Evolutionary conservation across 2,113 vertebrate species (phyloP), one percentile per base, ranked within the genome.

Genomic region (Scatophagus argus): DNA sequence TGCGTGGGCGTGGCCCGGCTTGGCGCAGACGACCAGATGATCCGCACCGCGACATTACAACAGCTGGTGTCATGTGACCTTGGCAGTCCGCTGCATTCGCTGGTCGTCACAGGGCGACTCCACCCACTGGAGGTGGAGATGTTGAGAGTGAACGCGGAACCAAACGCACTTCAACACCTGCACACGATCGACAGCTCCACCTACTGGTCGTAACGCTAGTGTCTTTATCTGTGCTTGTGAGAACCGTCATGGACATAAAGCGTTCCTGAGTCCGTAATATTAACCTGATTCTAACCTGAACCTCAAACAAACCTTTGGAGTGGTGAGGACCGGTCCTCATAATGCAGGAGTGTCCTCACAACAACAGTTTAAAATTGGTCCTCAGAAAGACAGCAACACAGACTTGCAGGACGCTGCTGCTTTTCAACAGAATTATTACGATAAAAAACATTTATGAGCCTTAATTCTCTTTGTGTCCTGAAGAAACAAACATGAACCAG

Each of bases 71-170:
- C 93, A 3, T 95, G 94, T 90, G 96, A 97, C 78, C 68, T 99
- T 2, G 98, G 97, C 0, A 88, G 79, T 0, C 98, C 98, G 0
- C 89, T 99, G 1, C 98, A 99, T 84, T 99, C 97, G 4, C 82
- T 99, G 90, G 88, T 98, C 5, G 84, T 99, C 58, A 96, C 96
- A 0, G 96, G 96, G 34, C 93, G 66, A 32, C 91, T 98, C 90
- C 98, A 99, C 88, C 98, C 98, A 0, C 89, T 99, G 88, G 98
- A 99, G 93, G 73, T 95, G 72, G 98, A 99, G 86, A 96, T 99
- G 97, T 94, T 99, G 23, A 93, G 91, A 60, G 90, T 97, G 9
- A 97, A 96, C 77, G 92, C 95, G n/a, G 84, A 94, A 46, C 83
- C 92, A 3, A 86, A 90, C 0, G 87, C 82, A 3, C 93, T 95